These are phyloP conservation scores for Oopsacas minuta DNA, from an alignment of 37 sponge, comb jelly and placozoan genomes.

Conservation along the genomic window DNA sequence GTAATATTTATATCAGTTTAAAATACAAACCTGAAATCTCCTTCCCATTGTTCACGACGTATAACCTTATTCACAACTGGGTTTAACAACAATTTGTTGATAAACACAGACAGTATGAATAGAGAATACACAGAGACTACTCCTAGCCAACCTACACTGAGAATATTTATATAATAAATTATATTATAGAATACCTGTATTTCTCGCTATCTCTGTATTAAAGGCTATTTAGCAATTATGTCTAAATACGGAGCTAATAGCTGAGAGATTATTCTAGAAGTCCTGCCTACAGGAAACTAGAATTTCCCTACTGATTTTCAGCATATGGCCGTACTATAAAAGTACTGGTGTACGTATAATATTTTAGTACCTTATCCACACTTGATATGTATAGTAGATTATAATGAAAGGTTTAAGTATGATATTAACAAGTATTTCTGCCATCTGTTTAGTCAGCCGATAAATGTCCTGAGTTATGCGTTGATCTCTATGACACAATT, in stretches of 20 bases:
- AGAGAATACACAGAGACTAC: conserved; percentile 39
- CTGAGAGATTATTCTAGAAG: no score
- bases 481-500: conserved; percentile 51
- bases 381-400: conserved; percentile 65
- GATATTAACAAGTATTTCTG: conserved; percentile 42
- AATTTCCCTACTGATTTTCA: no score
- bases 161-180: background rate
- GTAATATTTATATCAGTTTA: background rate
- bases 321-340: no score
- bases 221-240: no score
- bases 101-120: conserved; percentile 37
- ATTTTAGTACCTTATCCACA: conserved; percentile 45
- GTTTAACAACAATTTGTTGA: conserved; percentile 67
- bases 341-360: no score
- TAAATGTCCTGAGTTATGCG: conserved; percentile 87
- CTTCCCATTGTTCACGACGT: conserved; percentile 53
- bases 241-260: no score
- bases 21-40: conserved; percentile 68
- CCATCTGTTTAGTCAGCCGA: conserved; percentile 41
- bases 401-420: conserved; percentile 53
- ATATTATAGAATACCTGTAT: background rate
- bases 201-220: no score
- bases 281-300: no score
- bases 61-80: conserved; percentile 44
- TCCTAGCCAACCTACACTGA: conserved; percentile 24